Evolutionary conservation across 2,113 vertebrate species (phyloP), one percentile per base, ranked within the genome.

Genomic region (Prunella himalayana): DNA sequence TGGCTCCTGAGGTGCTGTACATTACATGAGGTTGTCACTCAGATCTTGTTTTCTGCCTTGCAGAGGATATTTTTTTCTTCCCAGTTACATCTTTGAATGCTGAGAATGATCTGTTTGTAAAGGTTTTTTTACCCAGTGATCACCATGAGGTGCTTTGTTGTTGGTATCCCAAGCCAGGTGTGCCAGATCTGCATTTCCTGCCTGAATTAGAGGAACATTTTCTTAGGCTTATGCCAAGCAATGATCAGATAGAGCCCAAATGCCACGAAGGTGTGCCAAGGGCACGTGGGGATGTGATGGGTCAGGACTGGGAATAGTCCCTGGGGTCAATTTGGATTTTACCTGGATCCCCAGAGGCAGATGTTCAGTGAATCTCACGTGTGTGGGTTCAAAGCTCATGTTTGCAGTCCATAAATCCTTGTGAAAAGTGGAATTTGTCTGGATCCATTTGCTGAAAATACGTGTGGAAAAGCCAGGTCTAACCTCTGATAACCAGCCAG

Each of bases 311-410:
- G 59, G 64, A 66, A 37, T 22, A 47, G 33, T 33, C 35, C n/a
- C n/a, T 5, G 18, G 18, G 7, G 8, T 10, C 30, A 41, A 2
- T 73, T 61, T 50, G 59, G n/a, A 5, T 18, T n/a, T 33, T 19
- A 4, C 30, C 42, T 37, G 9, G 22, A 13, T 41, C 30, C 15
- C 23, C 63, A 54, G 3, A 42, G 66, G 50, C 57, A 64, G 33
- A 30, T 5, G 20, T 2, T 3, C 0, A 4, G 24, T 13, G 42
- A 45, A 11, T 44, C 59, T 51, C 28, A 7, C 1, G 0, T 1
- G 35, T 3, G 8, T 31, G 35, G 3, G 4, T 45, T 56, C 17
- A 42, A 3, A 20, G 16, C 45, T 81, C 1, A 0, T 20, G 31
- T 44, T n/a, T 92, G 49, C 45, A 12, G 24, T 31, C 60, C 25